A percentile compares a stretch with the other conserved stretches of the same genome.
These are phyloP conservation scores for Eubasilissa regina DNA, from an alignment of 1,140 invertebrate genomes.

Conservation along the genomic window DNA sequence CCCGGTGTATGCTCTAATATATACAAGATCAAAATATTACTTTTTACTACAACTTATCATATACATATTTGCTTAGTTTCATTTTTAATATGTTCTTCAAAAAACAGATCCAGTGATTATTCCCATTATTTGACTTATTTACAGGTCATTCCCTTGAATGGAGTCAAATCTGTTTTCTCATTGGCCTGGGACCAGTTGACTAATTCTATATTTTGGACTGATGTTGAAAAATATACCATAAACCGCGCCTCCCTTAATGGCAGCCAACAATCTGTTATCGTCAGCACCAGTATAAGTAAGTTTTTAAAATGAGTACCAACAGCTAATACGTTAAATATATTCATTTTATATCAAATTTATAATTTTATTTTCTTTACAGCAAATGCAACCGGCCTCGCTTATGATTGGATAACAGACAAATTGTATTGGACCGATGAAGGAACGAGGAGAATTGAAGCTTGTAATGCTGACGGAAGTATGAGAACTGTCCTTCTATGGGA, in stretches of 20 bases:
- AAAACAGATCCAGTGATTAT: not conserved
- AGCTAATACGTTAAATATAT: not conserved
- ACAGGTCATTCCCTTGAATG: slow-evolving; percentile 83
- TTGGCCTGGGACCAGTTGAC: slow-evolving; percentile 86
- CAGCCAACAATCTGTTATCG: slow-evolving; percentile 80
- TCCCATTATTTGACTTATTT: slow-evolving; percentile 25
- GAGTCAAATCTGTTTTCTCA: slow-evolving; percentile 86
- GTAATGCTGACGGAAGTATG: slow-evolving; percentile 84
- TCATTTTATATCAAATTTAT: not conserved
- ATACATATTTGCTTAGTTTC: no score
- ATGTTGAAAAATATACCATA: slow-evolving; percentile 87
- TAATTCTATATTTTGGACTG: slow-evolving; percentile 91
- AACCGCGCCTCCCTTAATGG: slow-evolving; percentile 85
- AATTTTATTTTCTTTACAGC: slow-evolving; percentile 66
- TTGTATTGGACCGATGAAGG: slow-evolving; percentile 92
- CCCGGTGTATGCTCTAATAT: no score
- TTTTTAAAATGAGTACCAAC: not conserved
- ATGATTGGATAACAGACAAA: slow-evolving; percentile 90
- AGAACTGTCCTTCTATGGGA: slow-evolving; percentile 85
- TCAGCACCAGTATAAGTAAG: slow-evolving; percentile 79
- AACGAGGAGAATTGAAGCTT: slow-evolving; percentile 87
- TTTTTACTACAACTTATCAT: no score
- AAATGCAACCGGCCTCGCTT: slow-evolving; percentile 83
- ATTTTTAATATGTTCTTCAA: no score
- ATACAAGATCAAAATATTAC: no score